Base-by-base conservation (phyloP, 2,113 vertebrate species). In the Ailuropoda melanoleuca region DNA sequence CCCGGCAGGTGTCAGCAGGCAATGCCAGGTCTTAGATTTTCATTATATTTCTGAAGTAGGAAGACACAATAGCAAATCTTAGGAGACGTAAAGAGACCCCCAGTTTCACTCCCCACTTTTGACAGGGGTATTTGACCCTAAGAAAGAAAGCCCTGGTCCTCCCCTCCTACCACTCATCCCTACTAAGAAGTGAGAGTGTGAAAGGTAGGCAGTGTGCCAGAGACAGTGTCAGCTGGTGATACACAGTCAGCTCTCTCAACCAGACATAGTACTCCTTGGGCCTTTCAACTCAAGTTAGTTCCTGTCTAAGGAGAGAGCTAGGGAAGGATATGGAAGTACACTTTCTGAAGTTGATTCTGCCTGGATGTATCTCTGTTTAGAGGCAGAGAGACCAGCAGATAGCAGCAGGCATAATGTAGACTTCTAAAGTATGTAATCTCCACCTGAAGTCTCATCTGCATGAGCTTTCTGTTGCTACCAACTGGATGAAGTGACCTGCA, bases 371-470 rank as follows among this genome's bases (percentile, higher is more conserved):
- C 29, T 78, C 12, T 62, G 5, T 43, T 48, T 29, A 18, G 48
- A 83, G 56, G 19, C n/a, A 24, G 55, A 77, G 48, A 72, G 60
- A 43, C 46, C 68, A 18, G 13, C 39, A 34, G 29, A 85, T 2
- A 31, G 17, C 29, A 34, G 8, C 8, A 26, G 58, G 4, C 26
- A 0, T 29, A 37, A 15, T 6, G 2, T 0, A 6, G 39, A 72
- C 21, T 23, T 70, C 55, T 15, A 3, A 74, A 78, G 62, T 56
- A 10, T 26, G 10, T 15, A 1, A 29, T 80, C 60, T 17, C 15
- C 29, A 1, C 55, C 24, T 17, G 10, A 53, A 87, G 56, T 60
- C 70, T 5, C 48, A 24, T 37, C 26, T 39, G 0, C 8, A 0
- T n/a, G 48, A 18, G 29, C 18, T 48, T 55, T 34, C 43, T 70